Evolutionary conservation across 2,888 invertebrate species (phyloP), one percentile per base, ranked within the genome.

Genomic region (Agriotes lineatus): DNA sequence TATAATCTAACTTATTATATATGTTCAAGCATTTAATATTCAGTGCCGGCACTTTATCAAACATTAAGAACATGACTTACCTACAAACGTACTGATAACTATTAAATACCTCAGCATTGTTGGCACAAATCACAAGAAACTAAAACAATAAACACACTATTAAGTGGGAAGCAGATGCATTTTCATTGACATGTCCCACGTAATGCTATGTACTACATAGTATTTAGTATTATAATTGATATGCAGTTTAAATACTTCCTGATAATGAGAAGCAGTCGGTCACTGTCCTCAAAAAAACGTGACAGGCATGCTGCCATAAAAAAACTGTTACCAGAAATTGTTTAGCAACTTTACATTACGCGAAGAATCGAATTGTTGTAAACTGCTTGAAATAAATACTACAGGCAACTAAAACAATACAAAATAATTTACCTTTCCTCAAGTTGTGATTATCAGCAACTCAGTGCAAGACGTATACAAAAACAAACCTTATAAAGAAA

Each of bases 211-310:
- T n/a, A 39, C 10, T n/a, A 39, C 10, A n/a, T 61, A 61, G 20
- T 61, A 61, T 37, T 50, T 50, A 61, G 30, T 56, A 45, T 44
- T 45, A 33, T 63, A 56, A 61, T 61, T 61, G 18, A 50, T 61
- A 50, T 61, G 35, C 22, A 37, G 48, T 37, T 50, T 48, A 61
- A 61, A 48, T 35, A 61, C 33, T 39, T 35, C 22, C 7, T 50
- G 22, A 48, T 50, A 37, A 42, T 33, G 33, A 44, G 33, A 56
- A 14, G 54, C 19, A 56, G 25, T 44, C 63, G 54, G 63, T 63
- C 63, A 63, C 42, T 63, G 63, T 63, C 63, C 63, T 30, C 20
- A 30, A 25, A 45, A 45, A 18, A 54, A 56, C 56, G 63, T 63
- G 63, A 42, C 16, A 30, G 6, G 35, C 39, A 63, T 56, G 9